A percentile compares a stretch with the other conserved stretches of the same genome.
These are phyloP conservation scores for Cydia amplana DNA, from an alignment of 1,140 invertebrate genomes.

Conservation along the genomic window DNA sequence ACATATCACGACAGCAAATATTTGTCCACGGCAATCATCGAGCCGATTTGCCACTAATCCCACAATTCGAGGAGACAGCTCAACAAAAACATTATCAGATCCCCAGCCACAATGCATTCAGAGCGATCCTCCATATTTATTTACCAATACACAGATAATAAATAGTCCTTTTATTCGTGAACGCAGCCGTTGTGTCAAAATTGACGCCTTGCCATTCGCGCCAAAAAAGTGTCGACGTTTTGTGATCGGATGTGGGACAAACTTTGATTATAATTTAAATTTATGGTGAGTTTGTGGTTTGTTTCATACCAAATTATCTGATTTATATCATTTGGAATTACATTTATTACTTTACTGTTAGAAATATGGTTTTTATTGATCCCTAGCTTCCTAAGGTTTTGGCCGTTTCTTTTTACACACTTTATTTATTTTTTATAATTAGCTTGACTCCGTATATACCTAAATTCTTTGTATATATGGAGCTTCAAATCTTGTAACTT, in stretches of 20 bases:
- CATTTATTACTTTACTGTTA: no score
- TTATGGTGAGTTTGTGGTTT: background rate
- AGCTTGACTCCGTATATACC: no score
- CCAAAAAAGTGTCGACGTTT: constrained; percentile 37
- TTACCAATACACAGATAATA: constrained; percentile 69
- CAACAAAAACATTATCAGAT: constrained; percentile 46
- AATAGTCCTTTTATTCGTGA: constrained; percentile 57
- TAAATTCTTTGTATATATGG: no score
- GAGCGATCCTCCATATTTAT: constrained; percentile 57
- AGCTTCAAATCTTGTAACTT: no score
- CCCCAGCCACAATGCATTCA: constrained; percentile 58
- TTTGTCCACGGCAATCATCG: constrained; percentile 59
- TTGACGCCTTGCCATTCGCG: constrained; percentile 52
- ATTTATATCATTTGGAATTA: no score
- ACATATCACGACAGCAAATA: constrained; percentile 59
- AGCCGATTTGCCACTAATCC: constrained; percentile 58
- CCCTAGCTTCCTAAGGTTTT: no score
- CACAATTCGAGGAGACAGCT: constrained; percentile 49
- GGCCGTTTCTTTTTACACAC: no score
- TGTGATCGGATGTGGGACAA: constrained; percentile 3
- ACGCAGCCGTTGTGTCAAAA: constrained; percentile 61
- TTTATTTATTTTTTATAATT: no score
- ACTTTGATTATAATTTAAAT: background rate
- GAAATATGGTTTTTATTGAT: no score
- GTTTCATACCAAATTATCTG: background rate